Evolutionary conservation across 2,113 vertebrate genomes (phyloP).

Genomic region (Pollachius pollachius): DNA sequence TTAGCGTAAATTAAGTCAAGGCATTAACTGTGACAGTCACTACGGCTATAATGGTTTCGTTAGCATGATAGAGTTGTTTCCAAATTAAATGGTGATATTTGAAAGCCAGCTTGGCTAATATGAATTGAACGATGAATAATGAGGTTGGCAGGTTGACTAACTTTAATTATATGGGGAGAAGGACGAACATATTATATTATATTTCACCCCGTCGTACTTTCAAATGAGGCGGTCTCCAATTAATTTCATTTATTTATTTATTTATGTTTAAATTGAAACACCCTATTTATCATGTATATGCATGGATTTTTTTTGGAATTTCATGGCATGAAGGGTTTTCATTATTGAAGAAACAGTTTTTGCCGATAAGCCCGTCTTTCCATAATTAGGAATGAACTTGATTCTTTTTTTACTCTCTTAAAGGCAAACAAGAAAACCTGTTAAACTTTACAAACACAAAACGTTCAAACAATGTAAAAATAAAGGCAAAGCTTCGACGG

Average conservation of each 20-base stretch:
- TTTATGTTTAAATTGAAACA: conserved; percentile 40
- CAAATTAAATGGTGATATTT: conserved; percentile 42
- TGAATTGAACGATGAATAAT: conserved; percentile 19
- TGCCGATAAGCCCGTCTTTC: neutral
- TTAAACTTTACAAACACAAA: no score
- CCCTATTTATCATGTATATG: conserved; percentile 32
- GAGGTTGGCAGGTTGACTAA: conserved; percentile 7
- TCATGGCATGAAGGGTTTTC: conserved; percentile 16
- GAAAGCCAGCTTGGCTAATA: conserved; percentile 23
- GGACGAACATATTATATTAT: conserved; percentile 12
- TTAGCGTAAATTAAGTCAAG: no score
- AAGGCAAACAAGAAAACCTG: no score
- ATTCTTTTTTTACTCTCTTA: no score
- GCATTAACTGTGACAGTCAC: neutral
- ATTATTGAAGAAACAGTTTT: conserved; percentile 14
- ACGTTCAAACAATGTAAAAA: no score
- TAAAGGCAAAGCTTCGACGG: no score
- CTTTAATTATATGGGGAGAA: conserved; percentile 28
- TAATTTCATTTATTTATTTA: conserved; percentile 28
- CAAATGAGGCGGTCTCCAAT: neutral
- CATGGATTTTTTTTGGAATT: conserved; percentile 25
- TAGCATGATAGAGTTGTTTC: conserved; percentile 27
- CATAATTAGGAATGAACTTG: no score
- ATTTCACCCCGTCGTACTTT: conserved; percentile 6
- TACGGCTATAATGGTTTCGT: conserved; percentile 39